phyloP scores from a whole-genome alignment of 2,797 vertebrate species.

The Protonibea diacanthus region DNA sequence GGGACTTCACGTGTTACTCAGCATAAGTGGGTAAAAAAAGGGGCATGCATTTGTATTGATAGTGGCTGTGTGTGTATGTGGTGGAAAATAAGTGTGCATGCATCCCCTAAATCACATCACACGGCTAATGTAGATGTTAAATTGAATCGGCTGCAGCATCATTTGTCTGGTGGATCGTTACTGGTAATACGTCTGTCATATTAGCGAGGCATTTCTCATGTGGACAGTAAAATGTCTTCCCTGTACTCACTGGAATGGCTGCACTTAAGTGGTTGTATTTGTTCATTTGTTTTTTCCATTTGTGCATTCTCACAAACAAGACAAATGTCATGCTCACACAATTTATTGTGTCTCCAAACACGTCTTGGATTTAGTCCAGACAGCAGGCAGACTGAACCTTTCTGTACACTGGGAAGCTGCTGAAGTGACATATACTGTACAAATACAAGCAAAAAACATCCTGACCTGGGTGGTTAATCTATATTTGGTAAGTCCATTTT shows the following conservation, averaged over 20 bases:
- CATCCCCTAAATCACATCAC: slow-evolving; percentile 78
- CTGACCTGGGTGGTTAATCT: background rate
- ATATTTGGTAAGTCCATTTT: background rate
- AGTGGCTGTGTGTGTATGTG: slow-evolving; percentile 36
- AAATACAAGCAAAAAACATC: background rate
- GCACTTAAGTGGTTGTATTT: slow-evolving; percentile 58
- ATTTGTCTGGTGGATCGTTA: slow-evolving; percentile 81
- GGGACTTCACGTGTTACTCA: slow-evolving; percentile 31
- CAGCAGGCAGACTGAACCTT: background rate
- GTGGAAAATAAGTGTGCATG: slow-evolving; percentile 61
- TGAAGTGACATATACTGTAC: background rate
- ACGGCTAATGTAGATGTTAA: slow-evolving; percentile 82
- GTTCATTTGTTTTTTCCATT: slow-evolving; percentile 59
- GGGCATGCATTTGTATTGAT: slow-evolving; percentile 36
- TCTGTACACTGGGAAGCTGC: background rate
- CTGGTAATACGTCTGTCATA: slow-evolving; percentile 81
- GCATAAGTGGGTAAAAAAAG: slow-evolving; percentile 34
- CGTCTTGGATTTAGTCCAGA: slow-evolving; percentile 24
- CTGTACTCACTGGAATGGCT: slow-evolving; percentile 58
- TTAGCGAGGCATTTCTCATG: slow-evolving; percentile 81
- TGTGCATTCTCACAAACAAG: slow-evolving; percentile 55
- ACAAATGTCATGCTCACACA: slow-evolving; percentile 42
- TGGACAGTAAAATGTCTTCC: slow-evolving; percentile 74
- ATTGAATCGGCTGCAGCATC: slow-evolving; percentile 83
- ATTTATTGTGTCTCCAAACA: slow-evolving; percentile 50